These are phyloP conservation scores for Calidris pugnax DNA, from an alignment of 2,113 vertebrate species.

Conservation along the genomic window DNA sequence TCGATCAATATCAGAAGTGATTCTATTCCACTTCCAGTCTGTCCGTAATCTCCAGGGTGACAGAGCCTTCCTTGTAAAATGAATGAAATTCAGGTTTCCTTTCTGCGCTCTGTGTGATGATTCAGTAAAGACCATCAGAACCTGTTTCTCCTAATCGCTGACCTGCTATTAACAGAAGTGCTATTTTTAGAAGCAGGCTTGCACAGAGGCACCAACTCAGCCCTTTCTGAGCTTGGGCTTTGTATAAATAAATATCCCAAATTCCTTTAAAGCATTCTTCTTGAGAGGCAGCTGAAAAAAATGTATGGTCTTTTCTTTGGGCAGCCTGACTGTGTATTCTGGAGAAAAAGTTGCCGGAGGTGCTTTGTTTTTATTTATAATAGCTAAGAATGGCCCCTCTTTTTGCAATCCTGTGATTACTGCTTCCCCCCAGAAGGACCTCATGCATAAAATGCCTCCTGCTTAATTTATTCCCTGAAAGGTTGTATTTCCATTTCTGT, in stretches of 20 bases:
- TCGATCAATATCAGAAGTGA: accelerated
- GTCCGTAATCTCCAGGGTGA: background rate
- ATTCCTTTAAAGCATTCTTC: background rate
- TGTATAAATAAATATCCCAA: background rate
- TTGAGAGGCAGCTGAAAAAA: background rate
- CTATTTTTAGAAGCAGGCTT: background rate
- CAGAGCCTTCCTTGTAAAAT: background rate
- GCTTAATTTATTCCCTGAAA: background rate
- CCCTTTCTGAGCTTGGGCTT: background rate
- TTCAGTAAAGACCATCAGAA: background rate
- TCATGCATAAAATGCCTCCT: background rate
- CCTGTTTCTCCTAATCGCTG: background rate
- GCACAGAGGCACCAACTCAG: background rate
- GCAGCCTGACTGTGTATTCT: background rate
- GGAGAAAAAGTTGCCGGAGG: background rate
- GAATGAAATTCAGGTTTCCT: background rate
- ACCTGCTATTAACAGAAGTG: background rate
- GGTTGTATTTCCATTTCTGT: background rate
- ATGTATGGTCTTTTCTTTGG: background rate
- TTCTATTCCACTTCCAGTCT: background rate
- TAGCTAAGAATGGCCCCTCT: background rate
- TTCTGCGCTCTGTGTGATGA: accelerated
- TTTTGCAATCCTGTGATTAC: background rate
- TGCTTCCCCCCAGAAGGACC: background rate
- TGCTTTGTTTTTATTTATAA: background rate